phyloP scores from a whole-genome alignment of 2,888 invertebrate genomes.

The Oscheius myriophilus region DNA sequence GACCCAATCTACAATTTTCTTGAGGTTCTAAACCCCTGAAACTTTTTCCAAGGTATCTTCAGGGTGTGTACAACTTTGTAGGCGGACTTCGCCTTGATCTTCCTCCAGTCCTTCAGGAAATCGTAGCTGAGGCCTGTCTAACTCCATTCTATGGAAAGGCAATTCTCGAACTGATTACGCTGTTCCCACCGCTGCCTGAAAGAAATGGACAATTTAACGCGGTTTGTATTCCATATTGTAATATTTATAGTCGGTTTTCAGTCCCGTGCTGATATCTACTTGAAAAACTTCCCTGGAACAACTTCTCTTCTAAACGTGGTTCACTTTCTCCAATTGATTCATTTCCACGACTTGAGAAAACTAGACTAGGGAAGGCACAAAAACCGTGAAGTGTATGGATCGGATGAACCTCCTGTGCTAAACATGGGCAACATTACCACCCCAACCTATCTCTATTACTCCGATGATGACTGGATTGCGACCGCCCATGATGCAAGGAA shows the following conservation, averaged over 20 bases:
- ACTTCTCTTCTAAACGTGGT: slow-evolving; percentile 39
- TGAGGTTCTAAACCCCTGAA: no score
- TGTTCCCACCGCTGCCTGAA: slow-evolving; percentile 22
- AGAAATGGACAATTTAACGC: slow-evolving; percentile 1
- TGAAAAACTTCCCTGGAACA: slow-evolving; percentile 26
- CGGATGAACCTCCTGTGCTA: slow-evolving; percentile 21
- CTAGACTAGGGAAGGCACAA: slow-evolving; percentile 30
- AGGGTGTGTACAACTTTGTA: not conserved
- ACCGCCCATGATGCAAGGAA: not conserved
- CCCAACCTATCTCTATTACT: slow-evolving; percentile 36
- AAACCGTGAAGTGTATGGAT: slow-evolving; percentile 7
- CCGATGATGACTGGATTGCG: slow-evolving; percentile 20
- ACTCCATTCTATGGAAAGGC: not conserved
- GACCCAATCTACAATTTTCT: no score
- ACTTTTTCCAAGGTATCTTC: not conserved
- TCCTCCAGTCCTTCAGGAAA: slow-evolving; percentile 27
- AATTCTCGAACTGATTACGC: slow-evolving; percentile 12
- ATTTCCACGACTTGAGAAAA: slow-evolving; percentile 35
- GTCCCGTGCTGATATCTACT: slow-evolving; percentile 7
- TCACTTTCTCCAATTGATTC: slow-evolving; percentile 40
- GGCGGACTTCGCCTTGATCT: not conserved
- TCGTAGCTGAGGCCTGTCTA: not conserved
- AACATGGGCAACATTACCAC: slow-evolving; percentile 34
- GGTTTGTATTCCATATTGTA: no score
- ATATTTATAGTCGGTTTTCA: no score